Base-by-base conservation (phyloP, 2,113 vertebrate genomes). In the Corythoichthys intestinalis region DNA sequence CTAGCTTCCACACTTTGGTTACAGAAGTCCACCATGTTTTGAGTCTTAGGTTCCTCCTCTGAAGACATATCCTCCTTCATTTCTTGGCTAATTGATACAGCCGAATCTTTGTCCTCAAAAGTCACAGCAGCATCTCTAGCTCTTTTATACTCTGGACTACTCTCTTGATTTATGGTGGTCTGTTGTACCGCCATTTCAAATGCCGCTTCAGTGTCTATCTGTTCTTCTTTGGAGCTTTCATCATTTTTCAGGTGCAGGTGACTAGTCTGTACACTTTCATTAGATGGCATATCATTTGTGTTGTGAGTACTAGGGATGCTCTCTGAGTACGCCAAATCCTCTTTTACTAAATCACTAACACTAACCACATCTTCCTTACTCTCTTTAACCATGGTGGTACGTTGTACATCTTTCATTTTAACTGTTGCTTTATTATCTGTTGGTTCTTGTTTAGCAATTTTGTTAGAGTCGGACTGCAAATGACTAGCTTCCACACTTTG, bases 391-490 rank as follows among this genome's bases (percentile, higher is more conserved):
- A 8, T 44, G 41, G 41, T 44, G 41, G 41, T 8, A 6, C 9
- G 41, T 44, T 44, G 41, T 44, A 44, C 41, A 44, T 44, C 41
- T 44, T 44, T 44, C 41, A 8, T 75, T 66, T 80, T 74, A 59
- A 56, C 66, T 4, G 44, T 64, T 69, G 64, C 58, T 49, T 72
- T 66, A 65, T 14, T 73, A 20, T 69, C 75, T 17, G n/a, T n/a
- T n/a, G 20, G 20, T 28, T 28, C 20, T 28, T 28, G 20, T 28
- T 28, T 28, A 28, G 20, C 20, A 28, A 28, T 28, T 28, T 28
- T 28, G 20, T 28, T 28, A 28, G 17, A n/a, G 17, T 53, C 50
- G 1, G 8, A 6, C 4, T 1, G 50, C 50, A n/a, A 53, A 53
- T 8, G 17, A 34, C 53, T 56, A 12, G 53, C 9, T 1, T 35